Conservation (phyloP, 2,888 invertebrate genomes). For the Melangyna quadrimaculata region DNA sequence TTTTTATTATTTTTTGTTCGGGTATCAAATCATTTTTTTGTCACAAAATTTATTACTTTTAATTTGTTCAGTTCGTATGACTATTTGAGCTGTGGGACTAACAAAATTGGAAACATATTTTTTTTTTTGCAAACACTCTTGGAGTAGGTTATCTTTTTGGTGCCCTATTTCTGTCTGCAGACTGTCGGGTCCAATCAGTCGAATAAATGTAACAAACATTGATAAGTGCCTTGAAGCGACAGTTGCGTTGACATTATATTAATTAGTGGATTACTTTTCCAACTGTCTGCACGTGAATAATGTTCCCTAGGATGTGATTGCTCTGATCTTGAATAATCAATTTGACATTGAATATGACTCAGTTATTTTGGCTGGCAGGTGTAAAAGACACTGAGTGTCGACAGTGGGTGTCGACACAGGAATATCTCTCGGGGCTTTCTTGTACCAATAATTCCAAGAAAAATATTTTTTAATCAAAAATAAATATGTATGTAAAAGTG, state of each 20-base stretch:
- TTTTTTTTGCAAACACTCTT: background rate
- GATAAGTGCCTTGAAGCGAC: slow-evolving; percentile 22
- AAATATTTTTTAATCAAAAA: too few relatives aligned
- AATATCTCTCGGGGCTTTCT: too few relatives aligned
- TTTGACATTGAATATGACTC: background rate
- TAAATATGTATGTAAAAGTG: too few relatives aligned
- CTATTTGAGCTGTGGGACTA: background rate
- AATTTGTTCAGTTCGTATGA: slow-evolving; percentile 59
- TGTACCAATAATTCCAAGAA: too few relatives aligned
- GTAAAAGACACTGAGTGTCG: background rate
- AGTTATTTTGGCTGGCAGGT: background rate
- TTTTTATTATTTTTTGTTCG: background rate
- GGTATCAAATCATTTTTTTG: slow-evolving; percentile 32
- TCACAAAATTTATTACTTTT: slow-evolving; percentile 65
- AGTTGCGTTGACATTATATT: slow-evolving; percentile 32
- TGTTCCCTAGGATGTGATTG: background rate
- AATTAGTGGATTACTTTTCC: slow-evolving; percentile 48
- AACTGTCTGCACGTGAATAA: slow-evolving; percentile 16
- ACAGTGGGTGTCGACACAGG: too few relatives aligned
- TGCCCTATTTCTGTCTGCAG: slow-evolving; percentile 12
- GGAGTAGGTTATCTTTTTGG: slow-evolving; percentile 18
- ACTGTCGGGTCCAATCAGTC: slow-evolving; percentile 43
- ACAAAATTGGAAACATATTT: slow-evolving; percentile 27
- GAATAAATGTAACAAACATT: slow-evolving; percentile 20
- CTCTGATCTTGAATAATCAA: background rate